Conservation (phyloP, 2,888 invertebrate genomes). For the Polyommatus iphigenia region DNA sequence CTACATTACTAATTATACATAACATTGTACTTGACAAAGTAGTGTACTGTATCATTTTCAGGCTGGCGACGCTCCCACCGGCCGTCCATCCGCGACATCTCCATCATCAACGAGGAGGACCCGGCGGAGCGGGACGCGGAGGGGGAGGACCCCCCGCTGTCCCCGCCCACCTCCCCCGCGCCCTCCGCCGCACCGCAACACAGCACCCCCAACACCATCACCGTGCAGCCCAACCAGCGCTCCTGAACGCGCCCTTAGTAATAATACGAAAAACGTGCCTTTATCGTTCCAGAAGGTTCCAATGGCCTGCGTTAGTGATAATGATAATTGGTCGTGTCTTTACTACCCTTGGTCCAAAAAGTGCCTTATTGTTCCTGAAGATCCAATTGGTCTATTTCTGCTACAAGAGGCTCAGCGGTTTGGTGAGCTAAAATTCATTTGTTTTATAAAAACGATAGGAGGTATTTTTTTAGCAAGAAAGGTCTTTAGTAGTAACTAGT, state of each 20-base stretch:
- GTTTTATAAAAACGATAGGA: not conserved
- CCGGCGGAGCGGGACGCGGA: slow-evolving; percentile 80
- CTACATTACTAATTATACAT: no score
- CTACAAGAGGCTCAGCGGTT: not conserved
- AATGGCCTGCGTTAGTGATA: not conserved
- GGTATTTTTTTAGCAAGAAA: not conserved
- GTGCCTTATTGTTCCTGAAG: not conserved
- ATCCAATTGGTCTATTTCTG: not conserved
- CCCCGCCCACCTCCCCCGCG: slow-evolving; percentile 44
- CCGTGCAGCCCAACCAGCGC: slow-evolving; percentile 68
- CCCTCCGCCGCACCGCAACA: slow-evolving; percentile 46
- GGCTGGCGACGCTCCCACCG: slow-evolving; percentile 90
- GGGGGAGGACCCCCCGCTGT: slow-evolving; percentile 51
- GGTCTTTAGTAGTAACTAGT: not conserved
- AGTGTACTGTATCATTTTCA: slow-evolving; percentile 43
- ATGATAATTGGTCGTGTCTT: no score
- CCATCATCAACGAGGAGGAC: slow-evolving; percentile 91
- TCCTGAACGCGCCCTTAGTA: slow-evolving; percentile 39
- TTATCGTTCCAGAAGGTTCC: not conserved
- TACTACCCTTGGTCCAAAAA: not conserved
- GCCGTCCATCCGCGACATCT: slow-evolving; percentile 92
- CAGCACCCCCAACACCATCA: slow-evolving; percentile 66
- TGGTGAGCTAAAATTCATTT: not conserved
- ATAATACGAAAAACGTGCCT: not conserved
- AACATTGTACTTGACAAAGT: not conserved